A percentile compares a stretch with the other conserved stretches of the same genome.
These are phyloP conservation scores for Chionoecetes opilio DNA, from an alignment of 1,140 invertebrate genomes.

Conservation along the genomic window DNA sequence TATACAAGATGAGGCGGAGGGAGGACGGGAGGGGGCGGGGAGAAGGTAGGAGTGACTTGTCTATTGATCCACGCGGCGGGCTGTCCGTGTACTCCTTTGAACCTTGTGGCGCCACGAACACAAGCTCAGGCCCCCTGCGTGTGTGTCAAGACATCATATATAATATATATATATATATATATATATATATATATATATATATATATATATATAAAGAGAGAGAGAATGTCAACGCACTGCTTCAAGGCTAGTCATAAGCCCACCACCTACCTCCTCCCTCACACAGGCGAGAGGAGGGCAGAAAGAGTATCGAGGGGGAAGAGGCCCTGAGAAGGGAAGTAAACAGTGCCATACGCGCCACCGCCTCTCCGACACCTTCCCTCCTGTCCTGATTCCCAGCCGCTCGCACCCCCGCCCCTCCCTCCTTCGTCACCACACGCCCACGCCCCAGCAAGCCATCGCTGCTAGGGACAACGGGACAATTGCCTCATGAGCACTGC, in stretches of 20 bases:
- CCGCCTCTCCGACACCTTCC: background rate
- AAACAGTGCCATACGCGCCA: constrained; percentile 37
- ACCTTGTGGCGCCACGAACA: constrained; percentile 5
- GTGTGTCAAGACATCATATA: background rate
- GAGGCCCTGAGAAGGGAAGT: background rate
- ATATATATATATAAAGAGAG: background rate
- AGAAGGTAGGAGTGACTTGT: background rate
- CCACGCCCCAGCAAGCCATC: background rate
- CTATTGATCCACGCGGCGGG: constrained; percentile 46
- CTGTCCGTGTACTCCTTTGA: constrained; percentile 27
- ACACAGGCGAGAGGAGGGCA: constrained; percentile 1
- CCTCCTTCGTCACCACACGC: background rate
- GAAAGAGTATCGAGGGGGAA: constrained; percentile 30
- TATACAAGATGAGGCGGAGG: constrained; percentile 57
- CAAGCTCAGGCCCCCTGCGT: background rate
- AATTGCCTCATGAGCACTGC: background rate
- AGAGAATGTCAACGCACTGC: constrained; percentile 61
- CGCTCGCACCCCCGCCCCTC: background rate
- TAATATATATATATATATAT: constrained; percentile 33
- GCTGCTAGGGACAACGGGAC: constrained; percentile 24
- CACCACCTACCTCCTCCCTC: constrained; percentile 58
- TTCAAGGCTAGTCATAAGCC: constrained; percentile 70
- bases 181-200: no score
- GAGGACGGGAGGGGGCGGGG: background rate
- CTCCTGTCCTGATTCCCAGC: no score